Evolutionary conservation across 2,888 invertebrate species (phyloP).

Genomic region (Galerucella nymphaeae): DNA sequence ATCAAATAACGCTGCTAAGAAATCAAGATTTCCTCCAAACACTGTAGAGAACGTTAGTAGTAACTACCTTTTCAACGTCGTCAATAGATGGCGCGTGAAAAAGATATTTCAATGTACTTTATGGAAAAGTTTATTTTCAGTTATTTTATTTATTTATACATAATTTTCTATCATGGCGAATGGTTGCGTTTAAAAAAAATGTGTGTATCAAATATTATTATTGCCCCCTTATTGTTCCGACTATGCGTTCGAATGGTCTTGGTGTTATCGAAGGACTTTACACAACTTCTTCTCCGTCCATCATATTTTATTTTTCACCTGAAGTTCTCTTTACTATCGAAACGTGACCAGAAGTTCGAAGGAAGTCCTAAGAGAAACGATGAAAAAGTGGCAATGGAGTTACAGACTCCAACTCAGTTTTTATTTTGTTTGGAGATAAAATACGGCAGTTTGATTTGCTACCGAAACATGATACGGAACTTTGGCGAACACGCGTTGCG

Average conservation of each 20-base stretch:
- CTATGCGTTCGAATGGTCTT: neutral
- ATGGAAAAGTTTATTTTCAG: too few species aligned
- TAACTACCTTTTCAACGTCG: too few species aligned
- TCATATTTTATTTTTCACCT: constrained; percentile 56
- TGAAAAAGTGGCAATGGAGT: constrained; percentile 42
- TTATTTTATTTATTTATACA: too few species aligned
- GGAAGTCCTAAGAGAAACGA: constrained; percentile 31
- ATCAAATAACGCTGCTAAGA: too few species aligned
- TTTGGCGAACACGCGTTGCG: constrained; percentile 4
- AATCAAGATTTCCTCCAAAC: too few species aligned
- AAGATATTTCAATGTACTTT: too few species aligned
- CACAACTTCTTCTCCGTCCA: constrained; percentile 50
- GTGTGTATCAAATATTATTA: neutral
- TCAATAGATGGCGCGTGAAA: too few species aligned
- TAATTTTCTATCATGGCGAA: too few species aligned
- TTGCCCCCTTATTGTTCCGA: neutral
- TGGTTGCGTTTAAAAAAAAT: too few species aligned
- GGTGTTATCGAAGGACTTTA: constrained; percentile 53
- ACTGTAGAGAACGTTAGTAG: too few species aligned
- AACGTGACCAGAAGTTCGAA: constrained; percentile 52
- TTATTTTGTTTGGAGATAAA: constrained; percentile 49
- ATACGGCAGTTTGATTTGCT: constrained; percentile 44
- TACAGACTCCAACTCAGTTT: constrained; percentile 34
- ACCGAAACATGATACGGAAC: constrained; percentile 35
- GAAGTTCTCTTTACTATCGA: constrained; percentile 51